A percentile compares a stretch with the other conserved stretches of the same genome.
Conservation (phyloP, 2,113 vertebrate species). For the Neoarius graeffei region DNA sequence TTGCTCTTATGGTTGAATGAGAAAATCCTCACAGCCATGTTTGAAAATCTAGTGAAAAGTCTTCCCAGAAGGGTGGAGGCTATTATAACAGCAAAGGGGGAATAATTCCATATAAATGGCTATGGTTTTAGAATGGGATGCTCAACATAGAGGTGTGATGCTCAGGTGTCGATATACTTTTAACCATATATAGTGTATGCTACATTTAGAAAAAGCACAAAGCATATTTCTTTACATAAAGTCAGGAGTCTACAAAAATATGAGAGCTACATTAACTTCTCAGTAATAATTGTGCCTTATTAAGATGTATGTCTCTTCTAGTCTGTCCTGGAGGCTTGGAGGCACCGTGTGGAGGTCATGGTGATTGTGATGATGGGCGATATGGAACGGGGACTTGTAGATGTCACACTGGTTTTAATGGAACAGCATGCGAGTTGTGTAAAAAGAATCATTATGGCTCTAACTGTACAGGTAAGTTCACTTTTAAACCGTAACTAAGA, state of each 20-base stretch:
- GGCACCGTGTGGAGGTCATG: constrained; percentile 77
- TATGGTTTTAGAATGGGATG: too few species aligned
- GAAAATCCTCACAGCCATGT: too few species aligned
- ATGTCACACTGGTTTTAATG: constrained; percentile 78
- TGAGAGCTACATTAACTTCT: not conserved
- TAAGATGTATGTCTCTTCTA: constrained; percentile 59
- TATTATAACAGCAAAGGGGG: too few species aligned
- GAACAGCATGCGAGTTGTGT: constrained; percentile 83
- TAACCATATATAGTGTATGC: not conserved
- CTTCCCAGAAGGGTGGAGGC: too few species aligned
- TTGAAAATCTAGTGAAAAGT: too few species aligned
- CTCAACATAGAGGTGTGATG: too few species aligned
- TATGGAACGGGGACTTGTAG: constrained; percentile 75
- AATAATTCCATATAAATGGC: too few species aligned
- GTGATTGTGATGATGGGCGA: constrained; percentile 76
- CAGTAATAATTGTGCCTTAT: not conserved
- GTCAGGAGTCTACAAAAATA: not conserved
- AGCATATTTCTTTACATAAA: not conserved
- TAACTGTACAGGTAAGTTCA: constrained; percentile 79
- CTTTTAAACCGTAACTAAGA: not conserved
- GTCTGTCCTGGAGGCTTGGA: constrained; percentile 86
- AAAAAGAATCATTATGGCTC: constrained; percentile 72
- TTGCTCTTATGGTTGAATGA: too few species aligned
- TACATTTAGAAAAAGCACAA: not conserved
- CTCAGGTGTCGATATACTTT: not conserved